These are phyloP conservation scores for Bradysia coprophila DNA, from an alignment of 1,140 invertebrate genomes.

Conservation along the genomic window DNA sequence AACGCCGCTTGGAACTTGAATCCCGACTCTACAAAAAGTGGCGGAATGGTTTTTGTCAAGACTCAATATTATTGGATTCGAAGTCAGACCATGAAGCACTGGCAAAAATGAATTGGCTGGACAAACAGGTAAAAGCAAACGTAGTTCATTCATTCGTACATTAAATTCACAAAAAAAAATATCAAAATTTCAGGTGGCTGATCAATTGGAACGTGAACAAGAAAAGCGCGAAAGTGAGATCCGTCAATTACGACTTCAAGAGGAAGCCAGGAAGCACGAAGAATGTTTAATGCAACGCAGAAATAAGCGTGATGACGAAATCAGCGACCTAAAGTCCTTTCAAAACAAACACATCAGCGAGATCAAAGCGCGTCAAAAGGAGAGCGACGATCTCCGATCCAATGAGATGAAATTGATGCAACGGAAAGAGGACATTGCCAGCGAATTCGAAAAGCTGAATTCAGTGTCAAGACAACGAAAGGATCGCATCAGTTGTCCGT, in stretches of 20 bases:
- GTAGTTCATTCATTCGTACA: not conserved
- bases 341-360: constrained; percentile 17
- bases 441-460: constrained; percentile 9
- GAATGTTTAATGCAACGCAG: constrained; percentile 14
- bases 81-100: constrained; percentile 19
- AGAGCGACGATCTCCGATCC: constrained; percentile 13
- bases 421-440: constrained; percentile 11
- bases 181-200: constrained; percentile 18
- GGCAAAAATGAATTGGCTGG: constrained; percentile 29
- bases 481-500: constrained; percentile 6
- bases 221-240: constrained; percentile 19
- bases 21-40: constrained; percentile 28
- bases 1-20: constrained; percentile 26
- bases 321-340: constrained; percentile 13
- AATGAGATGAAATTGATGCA: constrained; percentile 13
- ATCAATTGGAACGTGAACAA: constrained; percentile 23
- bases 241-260: constrained; percentile 21
- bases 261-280: constrained; percentile 15
- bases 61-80: constrained; percentile 21
- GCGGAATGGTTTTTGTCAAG: constrained; percentile 18
- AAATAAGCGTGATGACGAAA: constrained; percentile 15
- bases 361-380: constrained; percentile 13
- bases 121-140: constrained; percentile 15
- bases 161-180: not conserved
- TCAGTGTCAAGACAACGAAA: not conserved